Evolutionary conservation across 2,888 invertebrate species (phyloP), one percentile per base, ranked within the genome.

Genomic region (Euzophera pinguis): DNA sequence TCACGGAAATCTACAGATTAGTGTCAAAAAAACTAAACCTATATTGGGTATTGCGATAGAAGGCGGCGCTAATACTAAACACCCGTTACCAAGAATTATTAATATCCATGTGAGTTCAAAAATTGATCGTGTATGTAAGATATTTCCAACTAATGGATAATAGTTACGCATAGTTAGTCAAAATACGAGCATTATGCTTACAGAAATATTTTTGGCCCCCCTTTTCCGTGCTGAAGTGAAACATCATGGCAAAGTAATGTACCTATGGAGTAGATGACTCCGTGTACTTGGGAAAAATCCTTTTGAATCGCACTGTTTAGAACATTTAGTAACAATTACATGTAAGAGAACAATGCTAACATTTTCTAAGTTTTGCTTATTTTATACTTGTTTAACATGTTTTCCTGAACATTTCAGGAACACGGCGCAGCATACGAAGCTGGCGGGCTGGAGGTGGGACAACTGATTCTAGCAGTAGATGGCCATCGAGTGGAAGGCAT

Each of bases 1-100:
- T 84, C 96, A 96, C 85, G 97, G 97, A 65, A 96, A 96, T 87
- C 92, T 97, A 71, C 93, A 96, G 80, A 95, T 98, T 71, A 95
- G 95, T 64, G 96, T 98, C 64, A 96, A 96, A 86, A 98, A 98
- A 91, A 96, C 95, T 52, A 97, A 97, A 87, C 96, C 98, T 47
- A 97, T 97, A 73, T 93, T 99, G 69, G 98, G 99, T 64, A 97
- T 99, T 74, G 98, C 98, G 60, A 98, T 99, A 73, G 98, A 98
- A 90, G 99, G 99, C 58, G 99, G 99, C 59, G 96, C 97, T 69
- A 98, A 99, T 84, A 98, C 98, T 43, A 96, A 96, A 76, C 98
- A 98, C 87, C 96, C 97, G 53, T 91, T 98, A 73, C 98, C 98
- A 51, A 93, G 98, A 78, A 98, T 99, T 74, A 98, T 98, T 74